Conservation (phyloP, 2,888 invertebrate genomes). For the Silvanus unidentatus region DNA sequence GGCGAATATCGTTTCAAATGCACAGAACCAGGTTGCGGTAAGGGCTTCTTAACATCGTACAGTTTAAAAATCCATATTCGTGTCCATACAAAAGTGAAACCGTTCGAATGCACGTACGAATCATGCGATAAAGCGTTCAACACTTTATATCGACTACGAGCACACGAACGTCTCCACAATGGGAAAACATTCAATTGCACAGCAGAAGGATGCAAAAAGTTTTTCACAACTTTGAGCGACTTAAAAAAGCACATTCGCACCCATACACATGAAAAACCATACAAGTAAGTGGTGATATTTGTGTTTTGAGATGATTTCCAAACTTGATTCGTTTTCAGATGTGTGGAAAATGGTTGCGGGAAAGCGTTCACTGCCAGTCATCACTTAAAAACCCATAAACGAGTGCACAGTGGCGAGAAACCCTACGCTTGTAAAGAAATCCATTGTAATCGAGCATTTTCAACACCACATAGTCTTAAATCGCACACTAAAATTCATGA, state of each 20-base stretch:
- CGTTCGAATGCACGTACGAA: conserved; percentile 76
- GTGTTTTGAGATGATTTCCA: background rate
- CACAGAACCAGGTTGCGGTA: conserved; percentile 78
- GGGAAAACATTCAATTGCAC: conserved; percentile 93
- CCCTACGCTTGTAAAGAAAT: conserved; percentile 68
- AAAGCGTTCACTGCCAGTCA: conserved; percentile 92
- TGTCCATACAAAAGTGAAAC: conserved; percentile 89
- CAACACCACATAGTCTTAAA: conserved; percentile 77
- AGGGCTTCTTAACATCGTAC: conserved; percentile 91
- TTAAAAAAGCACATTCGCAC: conserved; percentile 89
- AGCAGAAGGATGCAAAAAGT: conserved; percentile 75
- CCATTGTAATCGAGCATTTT: conserved; percentile 70
- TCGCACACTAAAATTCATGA: conserved; percentile 74
- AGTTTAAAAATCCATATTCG: conserved; percentile 91
- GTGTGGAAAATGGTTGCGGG: conserved; percentile 75
- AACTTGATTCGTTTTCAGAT: conserved; percentile 49
- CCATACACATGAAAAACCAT: conserved; percentile 86
- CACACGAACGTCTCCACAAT: conserved; percentile 87
- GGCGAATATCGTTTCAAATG: conserved; percentile 94
- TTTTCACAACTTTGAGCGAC: conserved; percentile 90
- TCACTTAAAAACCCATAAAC: conserved; percentile 84
- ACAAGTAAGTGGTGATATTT: conserved; percentile 57
- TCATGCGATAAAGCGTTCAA: conserved; percentile 92
- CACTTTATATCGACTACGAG: conserved; percentile 85
- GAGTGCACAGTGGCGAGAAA: conserved; percentile 72